phyloP scores from a whole-genome alignment of 2,797 vertebrate genomes.

The Anas acuta region DNA sequence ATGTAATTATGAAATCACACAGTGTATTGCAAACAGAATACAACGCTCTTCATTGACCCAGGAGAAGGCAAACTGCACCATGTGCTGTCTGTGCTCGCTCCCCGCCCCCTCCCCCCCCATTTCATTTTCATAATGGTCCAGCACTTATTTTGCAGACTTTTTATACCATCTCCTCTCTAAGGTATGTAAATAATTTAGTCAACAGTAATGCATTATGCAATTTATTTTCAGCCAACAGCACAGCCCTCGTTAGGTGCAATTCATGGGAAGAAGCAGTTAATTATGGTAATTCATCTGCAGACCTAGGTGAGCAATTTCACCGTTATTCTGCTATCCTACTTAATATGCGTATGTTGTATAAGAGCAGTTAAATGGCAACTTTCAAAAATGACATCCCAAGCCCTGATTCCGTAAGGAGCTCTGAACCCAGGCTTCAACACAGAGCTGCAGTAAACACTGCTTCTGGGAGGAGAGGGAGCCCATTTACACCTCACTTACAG shows the following conservation, averaged over 20 bases:
- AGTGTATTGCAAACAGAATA: background rate
- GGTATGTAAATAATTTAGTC: conserved; percentile 70
- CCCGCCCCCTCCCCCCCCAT: background rate
- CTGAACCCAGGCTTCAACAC: background rate
- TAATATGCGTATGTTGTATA: conserved; percentile 40
- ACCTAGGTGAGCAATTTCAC: conserved; percentile 63
- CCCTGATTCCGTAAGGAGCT: background rate
- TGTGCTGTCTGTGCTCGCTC: background rate
- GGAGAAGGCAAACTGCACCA: conserved; percentile 3
- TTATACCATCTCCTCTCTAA: conserved; percentile 26
- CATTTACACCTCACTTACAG: conserved; percentile 22
- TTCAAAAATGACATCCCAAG: conserved; percentile 48
- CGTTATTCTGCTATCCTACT: conserved; percentile 53
- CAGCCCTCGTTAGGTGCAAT: conserved; percentile 65
- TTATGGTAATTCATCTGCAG: conserved; percentile 69
- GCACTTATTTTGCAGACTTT: conserved; percentile 35
- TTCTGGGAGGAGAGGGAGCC: background rate
- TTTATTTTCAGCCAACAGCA: conserved; percentile 69
- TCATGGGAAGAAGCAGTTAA: conserved; percentile 64
- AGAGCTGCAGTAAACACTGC: conserved; percentile 24
- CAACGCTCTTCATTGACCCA: background rate
- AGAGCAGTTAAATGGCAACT: conserved; percentile 58
- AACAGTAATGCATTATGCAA: conserved; percentile 66
- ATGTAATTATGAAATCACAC: conserved; percentile 9
- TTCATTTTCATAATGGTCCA: conserved; percentile 26